A percentile compares a stretch with the other conserved stretches of the same genome.
These are phyloP conservation scores for Polyploca ridens DNA, from an alignment of 2,888 invertebrate species.

Conservation along the genomic window DNA sequence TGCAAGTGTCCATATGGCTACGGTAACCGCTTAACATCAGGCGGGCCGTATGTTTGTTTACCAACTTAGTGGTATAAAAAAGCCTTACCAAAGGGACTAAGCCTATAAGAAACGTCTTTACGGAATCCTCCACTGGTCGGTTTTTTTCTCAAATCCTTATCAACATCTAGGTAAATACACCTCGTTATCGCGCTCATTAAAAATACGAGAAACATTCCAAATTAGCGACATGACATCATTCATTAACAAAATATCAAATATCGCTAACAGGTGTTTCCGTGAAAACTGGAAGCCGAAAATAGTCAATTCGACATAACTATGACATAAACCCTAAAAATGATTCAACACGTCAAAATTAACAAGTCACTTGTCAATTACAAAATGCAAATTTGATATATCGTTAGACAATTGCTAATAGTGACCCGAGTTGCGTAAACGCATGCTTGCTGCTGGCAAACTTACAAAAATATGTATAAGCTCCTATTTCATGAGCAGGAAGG, in stretches of 20 bases:
- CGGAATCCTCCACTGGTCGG: too few relatives aligned
- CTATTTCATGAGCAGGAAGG: not conserved
- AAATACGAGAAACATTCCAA: not conserved
- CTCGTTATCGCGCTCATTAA: not conserved
- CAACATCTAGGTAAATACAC: not conserved
- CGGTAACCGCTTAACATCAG: too few relatives aligned
- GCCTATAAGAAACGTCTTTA: too few relatives aligned
- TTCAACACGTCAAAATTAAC: not conserved
- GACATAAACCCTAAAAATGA: not conserved
- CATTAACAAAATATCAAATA: not conserved
- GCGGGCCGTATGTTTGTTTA: too few relatives aligned
- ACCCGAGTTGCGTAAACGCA: constrained; percentile 6
- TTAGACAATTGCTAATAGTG: constrained; percentile 16
- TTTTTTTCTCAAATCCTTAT: not conserved
- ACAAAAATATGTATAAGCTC: not conserved
- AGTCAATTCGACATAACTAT: not conserved
- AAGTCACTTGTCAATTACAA: not conserved
- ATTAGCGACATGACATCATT: not conserved
- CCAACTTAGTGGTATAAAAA: too few relatives aligned
- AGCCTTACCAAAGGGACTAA: too few relatives aligned
- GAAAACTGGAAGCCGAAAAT: not conserved
- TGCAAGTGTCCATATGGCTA: too few relatives aligned
- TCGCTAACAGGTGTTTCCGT: not conserved
- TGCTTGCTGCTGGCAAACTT: not conserved
- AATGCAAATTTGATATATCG: constrained; percentile 3